Evolutionary conservation across 2,113 vertebrate genomes (phyloP).

Genomic region (Colaptes auratus): DNA sequence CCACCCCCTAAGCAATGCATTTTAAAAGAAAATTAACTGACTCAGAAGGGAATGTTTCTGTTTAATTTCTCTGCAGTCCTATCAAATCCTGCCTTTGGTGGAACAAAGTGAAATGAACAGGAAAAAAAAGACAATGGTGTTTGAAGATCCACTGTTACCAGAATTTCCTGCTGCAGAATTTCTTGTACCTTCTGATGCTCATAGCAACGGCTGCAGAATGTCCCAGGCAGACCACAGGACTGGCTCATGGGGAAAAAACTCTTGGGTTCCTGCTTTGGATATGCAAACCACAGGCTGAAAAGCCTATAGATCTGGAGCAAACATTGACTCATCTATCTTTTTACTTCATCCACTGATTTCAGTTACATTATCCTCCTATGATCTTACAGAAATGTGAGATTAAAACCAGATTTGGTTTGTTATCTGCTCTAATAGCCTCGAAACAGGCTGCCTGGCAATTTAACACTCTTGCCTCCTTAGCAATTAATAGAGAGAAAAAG

Average conservation of each 20-base stretch:
- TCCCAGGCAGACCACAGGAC: background rate
- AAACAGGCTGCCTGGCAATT: background rate
- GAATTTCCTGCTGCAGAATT: background rate
- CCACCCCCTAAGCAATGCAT: background rate
- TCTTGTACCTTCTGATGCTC: background rate
- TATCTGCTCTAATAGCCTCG: background rate
- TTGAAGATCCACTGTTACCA: background rate
- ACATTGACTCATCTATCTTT: background rate
- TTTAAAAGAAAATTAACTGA: background rate
- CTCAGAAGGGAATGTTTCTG: background rate
- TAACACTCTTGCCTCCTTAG: background rate
- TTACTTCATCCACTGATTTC: background rate
- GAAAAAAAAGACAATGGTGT: background rate
- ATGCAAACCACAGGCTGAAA: background rate
- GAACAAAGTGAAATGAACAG: background rate
- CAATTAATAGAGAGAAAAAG: background rate
- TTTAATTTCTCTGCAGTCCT: constrained; percentile 6
- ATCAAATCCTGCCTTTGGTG: background rate
- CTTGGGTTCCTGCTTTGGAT: background rate
- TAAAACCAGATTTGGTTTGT: background rate
- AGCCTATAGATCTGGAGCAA: background rate
- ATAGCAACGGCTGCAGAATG: background rate
- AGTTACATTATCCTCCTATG: background rate
- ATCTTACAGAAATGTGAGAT: background rate
- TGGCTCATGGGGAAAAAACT: rapidly evolving